A percentile compares a stretch with the other conserved stretches of the same genome.
phyloP scores from a whole-genome alignment of 2,888 invertebrate species.

The Neria commutata region DNA sequence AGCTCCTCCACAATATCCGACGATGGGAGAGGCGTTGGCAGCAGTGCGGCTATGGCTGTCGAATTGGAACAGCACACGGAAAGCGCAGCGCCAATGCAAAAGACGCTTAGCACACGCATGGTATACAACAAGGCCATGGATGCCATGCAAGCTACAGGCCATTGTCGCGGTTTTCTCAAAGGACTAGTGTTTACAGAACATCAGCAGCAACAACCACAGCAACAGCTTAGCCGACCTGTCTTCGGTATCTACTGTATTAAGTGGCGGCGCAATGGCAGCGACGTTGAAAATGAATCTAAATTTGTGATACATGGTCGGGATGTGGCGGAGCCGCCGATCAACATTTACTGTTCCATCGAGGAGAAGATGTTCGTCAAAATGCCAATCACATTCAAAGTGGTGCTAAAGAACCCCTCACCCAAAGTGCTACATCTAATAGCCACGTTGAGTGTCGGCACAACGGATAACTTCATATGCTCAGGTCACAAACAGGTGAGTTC shows the following conservation, averaged over 20 bases:
- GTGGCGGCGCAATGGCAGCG: constrained; percentile 55
- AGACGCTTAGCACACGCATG: constrained; percentile 39
- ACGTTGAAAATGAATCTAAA: constrained; percentile 60
- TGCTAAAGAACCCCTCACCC: constrained; percentile 58
- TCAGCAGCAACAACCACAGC: constrained; percentile 8
- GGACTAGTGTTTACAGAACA: constrained; percentile 45
- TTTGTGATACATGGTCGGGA: constrained; percentile 57
- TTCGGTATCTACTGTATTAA: constrained; percentile 61
- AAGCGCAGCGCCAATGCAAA: constrained; percentile 12
- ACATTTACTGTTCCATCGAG: constrained; percentile 61
- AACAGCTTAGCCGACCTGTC: constrained; percentile 28
- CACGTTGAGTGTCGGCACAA: constrained; percentile 55
- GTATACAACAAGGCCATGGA: constrained; percentile 58
- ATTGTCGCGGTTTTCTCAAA: constrained; percentile 58
- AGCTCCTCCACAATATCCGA: constrained; percentile 50
- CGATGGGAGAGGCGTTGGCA: constrained; percentile 45
- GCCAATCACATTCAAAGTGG: constrained; percentile 60
- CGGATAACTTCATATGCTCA: constrained; percentile 92
- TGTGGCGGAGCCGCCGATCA: constrained; percentile 58
- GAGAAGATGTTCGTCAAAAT: constrained; percentile 62
- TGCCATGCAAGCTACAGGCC: constrained; percentile 58
- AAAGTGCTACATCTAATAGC: constrained; percentile 60
- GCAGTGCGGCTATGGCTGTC: constrained; percentile 12
- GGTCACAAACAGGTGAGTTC: constrained; percentile 83
- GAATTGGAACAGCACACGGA: constrained; percentile 22